These are phyloP conservation scores for Phrynocephalus forsythii DNA, from an alignment of 2,797 vertebrate species.

Conservation along the genomic window DNA sequence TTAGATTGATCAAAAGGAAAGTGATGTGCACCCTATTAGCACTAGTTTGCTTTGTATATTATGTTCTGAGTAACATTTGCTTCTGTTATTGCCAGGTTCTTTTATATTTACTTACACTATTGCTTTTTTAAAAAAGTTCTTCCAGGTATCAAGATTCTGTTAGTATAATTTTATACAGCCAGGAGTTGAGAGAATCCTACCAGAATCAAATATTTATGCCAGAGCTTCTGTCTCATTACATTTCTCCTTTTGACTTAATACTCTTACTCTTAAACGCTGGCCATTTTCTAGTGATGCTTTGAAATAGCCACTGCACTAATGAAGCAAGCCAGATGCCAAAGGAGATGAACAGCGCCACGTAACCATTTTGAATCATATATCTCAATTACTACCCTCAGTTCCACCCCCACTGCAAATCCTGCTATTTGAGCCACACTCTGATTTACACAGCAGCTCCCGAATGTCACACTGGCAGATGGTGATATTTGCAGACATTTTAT, in stretches of 20 bases:
- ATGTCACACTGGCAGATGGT: conserved; percentile 15
- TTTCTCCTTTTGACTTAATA: neutral
- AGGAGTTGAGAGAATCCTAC: neutral
- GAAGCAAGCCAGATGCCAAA: neutral
- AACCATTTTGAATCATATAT: neutral
- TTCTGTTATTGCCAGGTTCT: neutral
- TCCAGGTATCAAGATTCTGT: conserved; percentile 23
- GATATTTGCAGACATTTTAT: conserved; percentile 13
- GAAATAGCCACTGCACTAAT: neutral
- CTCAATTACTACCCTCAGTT: neutral
- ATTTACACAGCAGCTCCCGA: conserved; percentile 7
- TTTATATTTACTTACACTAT: neutral
- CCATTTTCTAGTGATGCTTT: conserved; percentile 2
- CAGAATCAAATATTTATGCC: neutral
- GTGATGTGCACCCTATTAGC: conserved; percentile 10
- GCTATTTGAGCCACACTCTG: neutral
- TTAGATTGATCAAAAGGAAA: conserved; percentile 35
- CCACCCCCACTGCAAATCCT: neutral
- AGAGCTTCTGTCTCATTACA: neutral
- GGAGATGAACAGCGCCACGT: neutral
- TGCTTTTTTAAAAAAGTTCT: neutral
- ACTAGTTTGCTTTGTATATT: conserved; percentile 32
- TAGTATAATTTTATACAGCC: conserved; percentile 4
- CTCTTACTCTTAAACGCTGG: neutral
- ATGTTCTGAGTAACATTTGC: conserved; percentile 28